A percentile compares a stretch with the other conserved stretches of the same genome.
Conservation (phyloP, 2,888 invertebrate genomes). For the Drosophila pegasa region DNA sequence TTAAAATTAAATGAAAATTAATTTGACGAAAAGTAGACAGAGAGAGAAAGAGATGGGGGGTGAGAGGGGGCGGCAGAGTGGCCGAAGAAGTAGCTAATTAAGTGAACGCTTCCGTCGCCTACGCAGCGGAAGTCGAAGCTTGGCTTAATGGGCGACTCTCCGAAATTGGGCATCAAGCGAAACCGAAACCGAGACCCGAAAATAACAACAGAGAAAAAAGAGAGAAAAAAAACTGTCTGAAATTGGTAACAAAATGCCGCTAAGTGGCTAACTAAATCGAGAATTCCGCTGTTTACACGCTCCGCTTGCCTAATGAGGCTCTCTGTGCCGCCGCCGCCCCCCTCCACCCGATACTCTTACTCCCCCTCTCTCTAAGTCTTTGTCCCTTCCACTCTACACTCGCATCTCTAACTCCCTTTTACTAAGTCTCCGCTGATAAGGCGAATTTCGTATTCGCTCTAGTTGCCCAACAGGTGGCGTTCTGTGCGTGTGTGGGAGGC, state of each 20-base stretch:
- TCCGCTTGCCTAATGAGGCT: conserved; percentile 73
- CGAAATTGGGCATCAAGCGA: conserved; percentile 65
- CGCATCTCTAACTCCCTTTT: too few relatives aligned
- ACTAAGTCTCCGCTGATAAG: too few relatives aligned
- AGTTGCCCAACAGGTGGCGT: too few relatives aligned
- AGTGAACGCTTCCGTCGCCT: conserved; percentile 58
- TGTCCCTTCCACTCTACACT: too few relatives aligned
- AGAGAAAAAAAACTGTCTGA: conserved; percentile 27
- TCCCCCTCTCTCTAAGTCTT: not conserved
- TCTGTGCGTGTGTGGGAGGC: too few relatives aligned
- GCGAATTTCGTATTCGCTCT: too few relatives aligned
- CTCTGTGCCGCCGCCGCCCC: not conserved
- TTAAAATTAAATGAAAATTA: conserved; percentile 76
- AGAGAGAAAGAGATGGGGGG: conserved; percentile 11
- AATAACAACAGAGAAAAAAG: not conserved
- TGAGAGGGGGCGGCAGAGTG: too few relatives aligned
- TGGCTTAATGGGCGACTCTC: conserved; percentile 64
- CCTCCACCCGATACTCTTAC: not conserved
- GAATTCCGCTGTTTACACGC: conserved; percentile 76
- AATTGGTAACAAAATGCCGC: conserved; percentile 67
- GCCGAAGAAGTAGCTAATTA: conserved; percentile 53
- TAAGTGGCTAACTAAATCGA: conserved; percentile 71
- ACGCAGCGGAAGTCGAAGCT: conserved; percentile 69
- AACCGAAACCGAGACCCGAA: conserved; percentile 48
- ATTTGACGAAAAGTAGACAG: conserved; percentile 59